Base-by-base conservation (phyloP, 37 sponge, comb jelly and placozoan species). In the Bolinopsis microptera region DNA sequence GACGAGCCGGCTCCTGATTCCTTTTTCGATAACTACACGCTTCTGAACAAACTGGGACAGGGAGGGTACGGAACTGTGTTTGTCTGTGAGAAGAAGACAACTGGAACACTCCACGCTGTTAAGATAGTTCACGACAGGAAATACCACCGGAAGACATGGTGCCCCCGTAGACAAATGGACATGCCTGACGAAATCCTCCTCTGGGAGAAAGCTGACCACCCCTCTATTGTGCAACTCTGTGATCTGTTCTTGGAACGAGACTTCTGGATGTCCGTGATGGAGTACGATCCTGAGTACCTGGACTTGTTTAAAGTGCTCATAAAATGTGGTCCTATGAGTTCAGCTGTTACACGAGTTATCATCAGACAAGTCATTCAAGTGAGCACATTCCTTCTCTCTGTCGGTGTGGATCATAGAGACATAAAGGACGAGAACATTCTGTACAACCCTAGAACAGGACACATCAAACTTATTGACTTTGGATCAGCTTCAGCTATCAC, bases 391-490 rank as follows among this genome's bases (percentile, higher is more conserved):
- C 80, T 77, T 34, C 35, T 2, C 1, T 77, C 80, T 32, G 80
- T 77, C 33, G 80, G 80, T 3, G 35, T 77, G 2, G 80, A 77
- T 77, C 80, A 77, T 36, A 28, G 80, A 32, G 80, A 77, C 80
- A 77, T 77, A 34, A 77, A 77, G 80, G 80, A 77, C 80, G 80
- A 77, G 80, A 77, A 77, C 80, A 28, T 77, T 32, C 37, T 77
- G 36, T 77, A 77, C 80, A 77, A 77, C 80, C 80, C 80, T 8
- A 1, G 36, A 5, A 77, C 80, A 77, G 33, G 80, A 77, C 80
- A 77, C 37, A 77, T 77, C 37, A 77, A 77, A 77, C 80, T 77
- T 36, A 77, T 77, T 1, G 80, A 77, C 80, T 77, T 77, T 32
- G 80, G 80, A 9, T 77, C 80, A 32, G 34, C 80, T 16, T 77